Conservation (phyloP, 2,113 vertebrate genomes). For the Gnathonemus echidnorhynchus region DNA sequence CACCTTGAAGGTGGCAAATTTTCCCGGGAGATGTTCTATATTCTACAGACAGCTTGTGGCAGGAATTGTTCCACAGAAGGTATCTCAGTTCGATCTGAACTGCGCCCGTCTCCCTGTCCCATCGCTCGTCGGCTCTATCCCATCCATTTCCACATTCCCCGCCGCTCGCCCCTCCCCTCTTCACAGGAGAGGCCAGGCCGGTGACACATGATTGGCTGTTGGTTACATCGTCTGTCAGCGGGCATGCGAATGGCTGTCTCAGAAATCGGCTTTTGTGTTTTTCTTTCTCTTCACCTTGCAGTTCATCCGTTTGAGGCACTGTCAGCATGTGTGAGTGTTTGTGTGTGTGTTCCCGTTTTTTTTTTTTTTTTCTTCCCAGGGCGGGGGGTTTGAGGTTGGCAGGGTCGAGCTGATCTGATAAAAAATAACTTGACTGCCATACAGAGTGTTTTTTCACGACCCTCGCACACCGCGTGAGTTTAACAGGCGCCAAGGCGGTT, state of each 20-base stretch:
- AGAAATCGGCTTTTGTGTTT: neutral
- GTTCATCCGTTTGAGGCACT: neutral
- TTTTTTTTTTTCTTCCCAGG: neutral
- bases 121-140: slow-evolving; percentile 27
- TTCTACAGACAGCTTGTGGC: slow-evolving; percentile 95
- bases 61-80: slow-evolving; percentile 99
- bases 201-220: slow-evolving; percentile 13
- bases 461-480: neutral
- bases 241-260: neutral
- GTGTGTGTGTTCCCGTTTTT: neutral
- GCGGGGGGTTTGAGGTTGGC: neutral
- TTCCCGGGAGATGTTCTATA: slow-evolving; percentile 98
- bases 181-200: slow-evolving; percentile 12
- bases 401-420: neutral
- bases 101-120: slow-evolving; percentile 21
- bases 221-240: neutral
- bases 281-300: neutral
- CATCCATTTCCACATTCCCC: neutral
- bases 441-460: neutral
- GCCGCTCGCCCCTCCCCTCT: slow-evolving; percentile 19
- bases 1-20: slow-evolving; percentile 93
- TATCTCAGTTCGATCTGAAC: slow-evolving; percentile 64
- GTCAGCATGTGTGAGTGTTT: neutral
- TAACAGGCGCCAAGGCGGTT: neutral
- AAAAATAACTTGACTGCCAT: neutral